A percentile compares a stretch with the other conserved stretches of the same genome.
These are phyloP conservation scores for Eueremaeus valkanovi DNA, from an alignment of 2,888 invertebrate genomes.

Conservation along the genomic window DNA sequence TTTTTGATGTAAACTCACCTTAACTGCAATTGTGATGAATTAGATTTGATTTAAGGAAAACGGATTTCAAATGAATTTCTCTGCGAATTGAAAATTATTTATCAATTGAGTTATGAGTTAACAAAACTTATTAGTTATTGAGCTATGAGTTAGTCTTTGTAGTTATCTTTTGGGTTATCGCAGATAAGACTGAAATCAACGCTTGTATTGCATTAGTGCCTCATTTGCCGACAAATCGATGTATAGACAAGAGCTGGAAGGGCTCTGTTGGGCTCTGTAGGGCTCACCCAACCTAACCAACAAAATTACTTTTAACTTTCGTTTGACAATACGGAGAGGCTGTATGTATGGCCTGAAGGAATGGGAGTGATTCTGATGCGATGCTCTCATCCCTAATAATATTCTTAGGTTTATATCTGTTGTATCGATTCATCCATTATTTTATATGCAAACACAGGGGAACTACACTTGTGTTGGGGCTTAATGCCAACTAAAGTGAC, in stretches of 20 bases:
- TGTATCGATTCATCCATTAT: slow-evolving; percentile 34
- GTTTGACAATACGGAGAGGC: slow-evolving; percentile 18
- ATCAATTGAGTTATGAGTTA: neutral
- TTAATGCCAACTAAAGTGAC: slow-evolving; percentile 25
- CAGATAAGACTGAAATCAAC: slow-evolving; percentile 3
- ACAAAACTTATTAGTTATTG: slow-evolving; percentile 5
- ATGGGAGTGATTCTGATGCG: slow-evolving; percentile 26
- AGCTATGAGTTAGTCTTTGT: too few relatives aligned
- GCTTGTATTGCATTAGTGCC: neutral
- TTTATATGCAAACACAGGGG: slow-evolving; percentile 28
- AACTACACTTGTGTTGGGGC: neutral
- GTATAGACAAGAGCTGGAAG: too few relatives aligned
- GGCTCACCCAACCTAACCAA: neutral
- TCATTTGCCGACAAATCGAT: slow-evolving; percentile 30
- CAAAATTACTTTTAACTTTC: neutral
- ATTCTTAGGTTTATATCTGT: slow-evolving; percentile 14
- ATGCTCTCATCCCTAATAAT: slow-evolving; percentile 34
- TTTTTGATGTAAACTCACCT: too few relatives aligned
- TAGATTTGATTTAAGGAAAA: too few relatives aligned
- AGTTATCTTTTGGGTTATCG: slow-evolving; percentile 9
- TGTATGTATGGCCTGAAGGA: slow-evolving; percentile 3
- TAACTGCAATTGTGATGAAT: too few relatives aligned
- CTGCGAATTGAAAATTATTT: too few relatives aligned
- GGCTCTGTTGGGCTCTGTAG: too few relatives aligned
- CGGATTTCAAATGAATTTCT: too few relatives aligned